These are phyloP conservation scores for Battus philenor DNA, from an alignment of 1,140 invertebrate species.

Conservation along the genomic window DNA sequence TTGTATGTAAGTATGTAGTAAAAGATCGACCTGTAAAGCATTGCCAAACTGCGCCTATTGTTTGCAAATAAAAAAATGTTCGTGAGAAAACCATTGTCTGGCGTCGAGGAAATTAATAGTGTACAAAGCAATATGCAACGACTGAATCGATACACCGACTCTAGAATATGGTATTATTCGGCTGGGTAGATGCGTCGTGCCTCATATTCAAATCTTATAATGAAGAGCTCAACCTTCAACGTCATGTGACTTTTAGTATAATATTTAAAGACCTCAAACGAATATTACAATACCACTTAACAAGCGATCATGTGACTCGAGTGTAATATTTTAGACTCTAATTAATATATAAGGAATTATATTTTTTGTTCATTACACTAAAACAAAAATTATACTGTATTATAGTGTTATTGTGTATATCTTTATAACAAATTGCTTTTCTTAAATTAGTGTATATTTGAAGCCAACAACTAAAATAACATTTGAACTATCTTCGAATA, in stretches of 20 bases:
- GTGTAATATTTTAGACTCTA: too few relatives aligned
- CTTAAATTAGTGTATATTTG: too few relatives aligned
- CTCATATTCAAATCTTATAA: slow-evolving; percentile 9
- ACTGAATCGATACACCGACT: slow-evolving; percentile 19
- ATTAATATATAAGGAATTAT: too few relatives aligned
- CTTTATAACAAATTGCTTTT: too few relatives aligned
- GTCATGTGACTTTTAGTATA: slow-evolving; percentile 20
- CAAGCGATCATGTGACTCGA: slow-evolving; percentile 12
- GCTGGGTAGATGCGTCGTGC: not conserved
- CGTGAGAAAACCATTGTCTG: slow-evolving; percentile 39
- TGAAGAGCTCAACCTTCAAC: slow-evolving; percentile 18
- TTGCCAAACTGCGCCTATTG: slow-evolving; percentile 37
- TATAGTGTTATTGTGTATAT: too few relatives aligned
- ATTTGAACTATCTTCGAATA: too few relatives aligned
- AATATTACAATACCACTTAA: slow-evolving; percentile 7
- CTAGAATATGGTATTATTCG: not conserved
- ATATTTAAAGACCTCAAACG: slow-evolving; percentile 23
- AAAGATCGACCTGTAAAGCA: slow-evolving; percentile 25
- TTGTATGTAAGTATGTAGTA: slow-evolving; percentile 4
- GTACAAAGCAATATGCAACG: slow-evolving; percentile 27
- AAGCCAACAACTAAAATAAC: too few relatives aligned
- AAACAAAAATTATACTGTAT: too few relatives aligned
- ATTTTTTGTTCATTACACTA: too few relatives aligned
- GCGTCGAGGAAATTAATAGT: slow-evolving; percentile 24
- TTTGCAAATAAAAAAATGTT: slow-evolving; percentile 25